Evolutionary conservation across 2,888 invertebrate species (phyloP).

Genomic region (Biston betularia): DNA sequence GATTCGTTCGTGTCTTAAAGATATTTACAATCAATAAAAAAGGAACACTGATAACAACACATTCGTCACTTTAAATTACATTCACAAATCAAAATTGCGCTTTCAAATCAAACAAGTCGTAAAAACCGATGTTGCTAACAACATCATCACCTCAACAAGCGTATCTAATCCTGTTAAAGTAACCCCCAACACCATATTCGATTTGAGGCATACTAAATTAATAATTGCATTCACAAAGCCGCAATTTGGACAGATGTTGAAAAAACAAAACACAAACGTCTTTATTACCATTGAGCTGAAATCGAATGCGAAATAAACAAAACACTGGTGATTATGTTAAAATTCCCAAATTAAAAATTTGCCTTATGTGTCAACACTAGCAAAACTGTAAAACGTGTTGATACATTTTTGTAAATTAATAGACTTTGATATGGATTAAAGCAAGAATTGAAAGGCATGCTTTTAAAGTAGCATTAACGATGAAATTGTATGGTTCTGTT

Average conservation of each 20-base stretch:
- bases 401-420: too few species aligned
- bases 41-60: background rate
- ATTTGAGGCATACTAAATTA: constrained; percentile 80
- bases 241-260: constrained; percentile 63
- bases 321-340: background rate
- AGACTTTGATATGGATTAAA: too few species aligned
- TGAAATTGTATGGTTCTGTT: too few species aligned
- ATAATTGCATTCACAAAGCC: constrained; percentile 71
- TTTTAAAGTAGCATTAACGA: too few species aligned
- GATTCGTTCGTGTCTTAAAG: too few species aligned
- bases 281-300: constrained; percentile 16
- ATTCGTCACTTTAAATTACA: constrained; percentile 35
- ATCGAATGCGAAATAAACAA: background rate
- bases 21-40: background rate
- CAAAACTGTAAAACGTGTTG: too few species aligned
- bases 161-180: constrained; percentile 73
- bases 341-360: background rate
- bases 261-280: constrained; percentile 34
- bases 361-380: too few species aligned
- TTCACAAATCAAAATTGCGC: constrained; percentile 61
- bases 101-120: constrained; percentile 70
- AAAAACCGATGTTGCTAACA: constrained; percentile 75
- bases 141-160: constrained; percentile 77
- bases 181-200: constrained; percentile 63
- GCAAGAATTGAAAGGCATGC: too few species aligned